Percentiles rank a stretch among this genome's conserved stretches.
phyloP scores from a whole-genome alignment of 2,113 vertebrate species.

The Pan paniscus region DNA sequence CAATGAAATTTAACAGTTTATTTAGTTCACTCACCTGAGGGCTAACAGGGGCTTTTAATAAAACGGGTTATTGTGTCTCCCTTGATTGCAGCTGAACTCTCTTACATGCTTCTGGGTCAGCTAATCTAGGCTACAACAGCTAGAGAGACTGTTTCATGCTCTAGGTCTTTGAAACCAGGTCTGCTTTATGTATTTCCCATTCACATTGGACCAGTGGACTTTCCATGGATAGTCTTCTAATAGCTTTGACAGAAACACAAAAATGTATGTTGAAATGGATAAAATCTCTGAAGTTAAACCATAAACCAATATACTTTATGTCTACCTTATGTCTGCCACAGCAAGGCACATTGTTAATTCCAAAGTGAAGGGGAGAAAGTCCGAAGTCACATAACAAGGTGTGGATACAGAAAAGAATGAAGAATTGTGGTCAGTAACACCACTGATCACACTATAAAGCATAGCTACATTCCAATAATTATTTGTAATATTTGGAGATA shows the following conservation, averaged over 20 bases:
- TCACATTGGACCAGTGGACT: not conserved
- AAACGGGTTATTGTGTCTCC: not conserved
- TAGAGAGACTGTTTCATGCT: not conserved
- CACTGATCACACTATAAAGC: not conserved
- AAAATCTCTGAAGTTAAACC: not conserved
- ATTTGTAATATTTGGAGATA: not conserved
- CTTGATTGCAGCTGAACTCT: not conserved
- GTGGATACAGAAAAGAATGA: not conserved
- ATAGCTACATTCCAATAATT: not conserved
- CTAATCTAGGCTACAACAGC: not conserved
- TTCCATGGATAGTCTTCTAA: not conserved
- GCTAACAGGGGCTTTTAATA: not conserved
- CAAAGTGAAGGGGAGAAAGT: not conserved
- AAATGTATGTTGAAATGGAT: not conserved
- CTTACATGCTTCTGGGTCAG: not conserved
- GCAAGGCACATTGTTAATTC: not conserved
- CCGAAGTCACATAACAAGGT: not conserved
- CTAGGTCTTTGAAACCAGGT: not conserved
- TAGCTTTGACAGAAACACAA: not conserved
- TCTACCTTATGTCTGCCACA: not conserved
- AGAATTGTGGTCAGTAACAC: not conserved
- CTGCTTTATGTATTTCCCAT: not conserved
- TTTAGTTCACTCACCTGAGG: not conserved
- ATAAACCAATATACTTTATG: not conserved
- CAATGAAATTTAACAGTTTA: not conserved